Conservation (phyloP, 1,140 invertebrate species). For the Drosophila sturtevanti region DNA sequence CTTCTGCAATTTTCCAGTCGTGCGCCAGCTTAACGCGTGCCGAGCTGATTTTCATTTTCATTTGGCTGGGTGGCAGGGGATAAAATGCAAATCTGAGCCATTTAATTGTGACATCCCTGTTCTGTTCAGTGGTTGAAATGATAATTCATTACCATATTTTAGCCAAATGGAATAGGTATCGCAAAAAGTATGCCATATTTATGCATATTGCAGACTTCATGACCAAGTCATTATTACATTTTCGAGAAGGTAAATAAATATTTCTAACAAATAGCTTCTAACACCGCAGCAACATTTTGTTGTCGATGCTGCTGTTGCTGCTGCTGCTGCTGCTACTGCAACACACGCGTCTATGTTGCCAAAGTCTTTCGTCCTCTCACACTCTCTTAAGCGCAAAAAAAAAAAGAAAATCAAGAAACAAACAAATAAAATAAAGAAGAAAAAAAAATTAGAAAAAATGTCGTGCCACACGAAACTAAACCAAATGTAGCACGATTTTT, state of each 20-base stretch:
- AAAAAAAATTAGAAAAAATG: constrained; percentile 28
- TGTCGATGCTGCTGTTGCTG: too few relatives aligned
- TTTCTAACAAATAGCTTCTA: constrained; percentile 43
- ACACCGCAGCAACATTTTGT: constrained; percentile 13
- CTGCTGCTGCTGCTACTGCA: not conserved
- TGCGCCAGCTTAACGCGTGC: constrained; percentile 72
- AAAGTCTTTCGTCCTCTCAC: constrained; percentile 23
- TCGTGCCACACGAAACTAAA: constrained; percentile 73
- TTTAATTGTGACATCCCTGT: constrained; percentile 8
- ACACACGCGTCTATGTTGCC: constrained; percentile 33
- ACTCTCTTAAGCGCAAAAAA: constrained; percentile 11
- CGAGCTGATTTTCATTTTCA: constrained; percentile 79
- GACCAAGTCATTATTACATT: constrained; percentile 20
- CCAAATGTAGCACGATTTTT: constrained; percentile 74
- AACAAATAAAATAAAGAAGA: too few relatives aligned
- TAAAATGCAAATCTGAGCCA: not conserved
- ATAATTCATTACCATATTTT: not conserved
- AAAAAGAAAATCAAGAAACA: too few relatives aligned
- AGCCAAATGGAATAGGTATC: too few relatives aligned
- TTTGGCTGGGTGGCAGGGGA: constrained; percentile 27
- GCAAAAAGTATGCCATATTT: constrained; percentile 1
- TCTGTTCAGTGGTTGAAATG: constrained; percentile 5
- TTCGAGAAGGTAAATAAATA: constrained; percentile 37
- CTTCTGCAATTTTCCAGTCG: constrained; percentile 77
- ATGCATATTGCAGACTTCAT: constrained; percentile 19